Conservation (phyloP, 2,888 invertebrate species). For the Agrochola circellaris region DNA sequence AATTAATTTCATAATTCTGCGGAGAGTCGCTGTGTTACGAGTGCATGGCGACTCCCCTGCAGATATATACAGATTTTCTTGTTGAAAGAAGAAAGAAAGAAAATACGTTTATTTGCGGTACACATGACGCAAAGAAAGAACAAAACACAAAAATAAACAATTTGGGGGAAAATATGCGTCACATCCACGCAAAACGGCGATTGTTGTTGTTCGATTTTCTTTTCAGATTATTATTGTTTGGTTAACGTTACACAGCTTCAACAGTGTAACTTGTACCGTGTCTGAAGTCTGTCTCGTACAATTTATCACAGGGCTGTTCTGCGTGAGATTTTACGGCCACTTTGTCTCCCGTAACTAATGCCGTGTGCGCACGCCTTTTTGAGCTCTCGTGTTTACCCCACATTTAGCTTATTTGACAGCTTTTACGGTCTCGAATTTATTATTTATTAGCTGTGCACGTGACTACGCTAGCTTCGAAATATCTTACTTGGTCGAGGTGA, state of each 20-base stretch:
- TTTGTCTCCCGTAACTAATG: conserved; percentile 76
- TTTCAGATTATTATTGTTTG: conserved; percentile 1
- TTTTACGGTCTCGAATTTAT: conserved; percentile 48
- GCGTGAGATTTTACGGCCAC: conserved; percentile 78
- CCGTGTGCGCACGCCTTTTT: conserved; percentile 70
- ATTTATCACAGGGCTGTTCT: conserved; percentile 75
- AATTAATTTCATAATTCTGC: no score
- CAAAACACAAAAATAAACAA: no score
- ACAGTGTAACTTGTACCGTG: conserved; percentile 47
- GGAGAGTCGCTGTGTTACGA: no score
- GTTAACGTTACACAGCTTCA: not conserved
- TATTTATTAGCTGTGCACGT: conserved; percentile 48
- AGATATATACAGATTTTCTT: not conserved
- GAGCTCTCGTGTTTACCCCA: conserved; percentile 55
- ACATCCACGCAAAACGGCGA: no score
- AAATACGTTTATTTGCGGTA: no score
- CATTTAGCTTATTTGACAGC: conserved; percentile 57
- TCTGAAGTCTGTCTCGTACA: conserved; percentile 59
- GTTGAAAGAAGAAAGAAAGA: no score
- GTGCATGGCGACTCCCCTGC: no score
- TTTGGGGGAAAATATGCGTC: no score
- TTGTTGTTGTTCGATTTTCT: not conserved
- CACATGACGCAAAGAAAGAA: no score
- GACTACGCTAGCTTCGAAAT: conserved; percentile 30
- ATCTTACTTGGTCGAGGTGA: conserved; percentile 29